Conservation (phyloP, 2,888 invertebrate genomes). For the Abscondita cerata region DNA sequence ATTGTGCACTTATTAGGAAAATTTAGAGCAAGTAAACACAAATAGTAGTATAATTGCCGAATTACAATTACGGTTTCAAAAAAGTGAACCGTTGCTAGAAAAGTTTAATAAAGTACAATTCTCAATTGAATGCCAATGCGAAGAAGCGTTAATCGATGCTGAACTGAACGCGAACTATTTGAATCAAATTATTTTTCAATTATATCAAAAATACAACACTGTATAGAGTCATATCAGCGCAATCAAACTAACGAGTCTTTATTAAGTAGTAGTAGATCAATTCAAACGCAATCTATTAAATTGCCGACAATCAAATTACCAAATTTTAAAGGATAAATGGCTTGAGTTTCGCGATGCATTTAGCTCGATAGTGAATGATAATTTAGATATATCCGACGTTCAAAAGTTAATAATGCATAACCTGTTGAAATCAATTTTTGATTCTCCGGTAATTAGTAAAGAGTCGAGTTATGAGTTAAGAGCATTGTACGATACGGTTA, state of each 20-base stretch:
- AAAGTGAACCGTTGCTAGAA: background rate
- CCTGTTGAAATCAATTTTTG: background rate
- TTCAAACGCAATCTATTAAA: no score
- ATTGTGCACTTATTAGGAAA: no score
- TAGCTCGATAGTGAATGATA: no score
- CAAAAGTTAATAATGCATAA: background rate
- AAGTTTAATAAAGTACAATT: no score
- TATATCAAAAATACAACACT: no score
- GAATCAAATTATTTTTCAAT: no score
- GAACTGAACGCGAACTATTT: background rate
- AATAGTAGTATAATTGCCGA: background rate
- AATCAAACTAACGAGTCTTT: background rate
- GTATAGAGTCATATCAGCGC: no score
- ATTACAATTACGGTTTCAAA: background rate
- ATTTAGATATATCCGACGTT: no score
- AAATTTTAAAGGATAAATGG: no score
- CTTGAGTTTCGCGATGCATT: no score
- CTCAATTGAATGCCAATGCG: background rate
- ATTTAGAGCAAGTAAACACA: background rate
- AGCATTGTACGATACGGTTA: background rate
- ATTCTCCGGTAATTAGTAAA: background rate
- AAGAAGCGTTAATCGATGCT: background rate
- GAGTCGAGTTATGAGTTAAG: background rate
- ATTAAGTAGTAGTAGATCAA: no score
- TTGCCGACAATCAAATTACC: no score